phyloP scores from a whole-genome alignment of 1,140 invertebrate species.

The Drosophila pseudoobscura region DNA sequence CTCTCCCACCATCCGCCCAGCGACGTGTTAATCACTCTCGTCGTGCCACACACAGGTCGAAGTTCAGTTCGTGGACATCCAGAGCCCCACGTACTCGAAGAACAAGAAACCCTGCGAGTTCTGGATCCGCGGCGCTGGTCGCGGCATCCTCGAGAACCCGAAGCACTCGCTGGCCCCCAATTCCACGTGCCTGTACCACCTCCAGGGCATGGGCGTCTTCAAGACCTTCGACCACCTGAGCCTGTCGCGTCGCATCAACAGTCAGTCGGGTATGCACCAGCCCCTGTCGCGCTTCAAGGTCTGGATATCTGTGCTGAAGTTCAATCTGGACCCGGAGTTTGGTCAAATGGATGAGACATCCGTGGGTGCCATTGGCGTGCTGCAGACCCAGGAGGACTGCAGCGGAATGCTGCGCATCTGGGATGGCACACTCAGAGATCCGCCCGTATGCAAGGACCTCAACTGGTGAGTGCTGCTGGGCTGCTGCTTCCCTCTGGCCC shows the following conservation, averaged over 20 bases:
- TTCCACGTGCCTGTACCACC: conserved; percentile 93
- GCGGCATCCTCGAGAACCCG: conserved; percentile 91
- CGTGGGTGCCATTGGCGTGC: conserved; percentile 84
- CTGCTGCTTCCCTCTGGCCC: too few relatives aligned
- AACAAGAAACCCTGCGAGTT: conserved; percentile 93
- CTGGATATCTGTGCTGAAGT: conserved; percentile 94
- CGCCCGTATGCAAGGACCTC: conserved; percentile 90
- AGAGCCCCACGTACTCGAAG: conserved; percentile 90
- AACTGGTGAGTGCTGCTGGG: conserved; percentile 86
- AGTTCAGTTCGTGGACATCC: conserved; percentile 92
- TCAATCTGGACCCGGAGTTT: conserved; percentile 85
- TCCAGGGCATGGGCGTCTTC: conserved; percentile 85
- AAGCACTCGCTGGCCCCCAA: conserved; percentile 92
- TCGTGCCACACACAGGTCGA: conserved; percentile 82
- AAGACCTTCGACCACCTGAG: conserved; percentile 82
- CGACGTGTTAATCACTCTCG: conserved; percentile 15
- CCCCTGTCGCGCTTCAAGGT: conserved; percentile 88
- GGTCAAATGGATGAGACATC: conserved; percentile 84
- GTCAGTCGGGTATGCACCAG: conserved; percentile 64
- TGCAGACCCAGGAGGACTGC: conserved; percentile 88
- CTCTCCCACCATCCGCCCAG: background rate
- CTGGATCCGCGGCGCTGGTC: conserved; percentile 90
- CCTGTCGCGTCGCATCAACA: conserved; percentile 68
- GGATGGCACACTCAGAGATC: conserved; percentile 91
- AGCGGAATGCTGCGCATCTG: conserved; percentile 93